A percentile compares a stretch with the other conserved stretches of the same genome.
phyloP scores from a whole-genome alignment of 2,797 vertebrate genomes.

The Petrocephalus schoutedeni region DNA sequence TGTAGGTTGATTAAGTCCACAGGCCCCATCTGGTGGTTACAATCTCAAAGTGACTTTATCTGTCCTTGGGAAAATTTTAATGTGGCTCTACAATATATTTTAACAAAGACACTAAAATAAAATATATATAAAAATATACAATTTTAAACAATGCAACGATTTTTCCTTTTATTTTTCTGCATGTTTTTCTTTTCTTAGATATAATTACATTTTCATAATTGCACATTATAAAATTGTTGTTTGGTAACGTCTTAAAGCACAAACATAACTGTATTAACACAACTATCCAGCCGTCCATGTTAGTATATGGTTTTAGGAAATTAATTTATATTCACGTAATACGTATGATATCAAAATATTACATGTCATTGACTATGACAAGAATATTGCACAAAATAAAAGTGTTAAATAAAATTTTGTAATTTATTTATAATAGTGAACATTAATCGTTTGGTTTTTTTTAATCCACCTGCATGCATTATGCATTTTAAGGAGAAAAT shows the following conservation, averaged over 20 bases:
- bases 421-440: not conserved
- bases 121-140: not conserved
- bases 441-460: not conserved
- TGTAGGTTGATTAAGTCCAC: constrained; percentile 11
- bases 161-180: not conserved
- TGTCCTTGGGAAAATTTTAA: not conserved
- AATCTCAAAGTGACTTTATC: constrained; percentile 9
- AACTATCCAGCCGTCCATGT: too few relatives aligned
- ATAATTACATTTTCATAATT: not conserved
- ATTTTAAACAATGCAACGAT: not conserved
- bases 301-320: not conserved
- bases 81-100: not conserved
- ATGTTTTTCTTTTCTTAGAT: not conserved
- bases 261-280: not conserved
- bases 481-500: not conserved
- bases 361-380: not conserved
- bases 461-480: not conserved
- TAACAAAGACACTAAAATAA: not conserved
- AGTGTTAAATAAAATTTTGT: not conserved
- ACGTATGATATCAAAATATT: not conserved
- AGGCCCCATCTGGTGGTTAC: constrained; percentile 29
- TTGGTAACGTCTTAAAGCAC: not conserved
- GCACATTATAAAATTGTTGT: not conserved
- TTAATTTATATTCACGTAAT: not conserved
- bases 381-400: not conserved